Conservation (phyloP, 2,113 vertebrate genomes). For the Ptychochromis oligacanthus region DNA sequence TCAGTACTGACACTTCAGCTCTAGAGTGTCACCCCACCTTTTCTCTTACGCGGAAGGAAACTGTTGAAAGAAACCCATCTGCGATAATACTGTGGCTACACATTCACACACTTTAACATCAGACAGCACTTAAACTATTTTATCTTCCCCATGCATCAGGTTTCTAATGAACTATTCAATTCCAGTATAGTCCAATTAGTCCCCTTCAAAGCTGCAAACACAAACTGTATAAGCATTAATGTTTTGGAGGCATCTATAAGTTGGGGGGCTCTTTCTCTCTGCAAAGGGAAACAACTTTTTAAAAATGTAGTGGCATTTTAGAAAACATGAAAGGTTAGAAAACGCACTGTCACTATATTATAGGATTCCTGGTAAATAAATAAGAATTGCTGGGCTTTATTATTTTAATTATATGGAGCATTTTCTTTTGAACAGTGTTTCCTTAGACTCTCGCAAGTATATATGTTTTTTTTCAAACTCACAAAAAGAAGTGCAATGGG, state of each 20-base stretch:
- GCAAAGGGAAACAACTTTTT: neutral
- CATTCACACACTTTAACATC: neutral
- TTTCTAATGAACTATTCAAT: neutral
- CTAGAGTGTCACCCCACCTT: constrained; percentile 1
- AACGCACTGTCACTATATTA: neutral
- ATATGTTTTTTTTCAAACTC: neutral
- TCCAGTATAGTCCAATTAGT: neutral
- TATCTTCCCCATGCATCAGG: neutral
- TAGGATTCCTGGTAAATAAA: neutral
- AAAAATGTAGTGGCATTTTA: neutral
- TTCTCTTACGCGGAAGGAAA: neutral
- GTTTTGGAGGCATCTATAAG: neutral
- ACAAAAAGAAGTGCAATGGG: neutral
- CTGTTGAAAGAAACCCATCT: neutral
- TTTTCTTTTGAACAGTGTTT: neutral
- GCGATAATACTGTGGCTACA: neutral
- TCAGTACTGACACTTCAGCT: neutral
- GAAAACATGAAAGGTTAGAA: neutral
- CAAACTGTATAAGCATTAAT: neutral
- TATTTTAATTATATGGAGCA: neutral
- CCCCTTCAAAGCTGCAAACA: neutral
- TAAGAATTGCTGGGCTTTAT: neutral
- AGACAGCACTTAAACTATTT: neutral
- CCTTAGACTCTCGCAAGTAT: neutral
- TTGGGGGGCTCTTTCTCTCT: neutral